Evolutionary conservation across 2,888 invertebrate genomes (phyloP).

Genomic region (Pristionchus exspectatus): DNA sequence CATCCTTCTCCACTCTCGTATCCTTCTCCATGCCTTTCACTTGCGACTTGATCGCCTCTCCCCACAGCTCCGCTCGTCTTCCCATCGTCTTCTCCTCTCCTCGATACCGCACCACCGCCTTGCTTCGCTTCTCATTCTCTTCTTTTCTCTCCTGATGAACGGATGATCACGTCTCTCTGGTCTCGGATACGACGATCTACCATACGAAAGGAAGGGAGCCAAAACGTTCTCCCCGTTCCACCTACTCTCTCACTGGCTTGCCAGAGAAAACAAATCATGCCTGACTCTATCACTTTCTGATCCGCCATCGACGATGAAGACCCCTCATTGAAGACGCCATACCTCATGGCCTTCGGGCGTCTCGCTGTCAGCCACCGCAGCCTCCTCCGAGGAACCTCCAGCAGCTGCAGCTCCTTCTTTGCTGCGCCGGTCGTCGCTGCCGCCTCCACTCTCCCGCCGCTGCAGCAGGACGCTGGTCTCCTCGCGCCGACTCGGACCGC

Average conservation of each 20-base stretch:
- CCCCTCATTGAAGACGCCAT: neutral
- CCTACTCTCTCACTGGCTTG: no score
- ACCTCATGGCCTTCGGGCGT: neutral
- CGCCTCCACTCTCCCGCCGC: neutral
- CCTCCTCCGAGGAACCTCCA: neutral
- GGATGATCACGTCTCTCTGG: no score
- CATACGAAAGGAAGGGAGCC: no score
- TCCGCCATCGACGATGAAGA: no score
- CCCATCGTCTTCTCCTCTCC: neutral
- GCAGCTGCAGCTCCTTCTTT: neutral
- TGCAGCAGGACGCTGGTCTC: conserved; percentile 42
- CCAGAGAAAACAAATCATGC: no score
- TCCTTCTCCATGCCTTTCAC: conserved; percentile 32
- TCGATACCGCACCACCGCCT: conserved; percentile 14
- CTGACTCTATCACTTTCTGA: no score
- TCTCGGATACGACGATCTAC: no score
- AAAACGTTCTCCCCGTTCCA: no score
- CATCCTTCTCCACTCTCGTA: neutral
- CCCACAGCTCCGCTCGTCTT: conserved; percentile 24
- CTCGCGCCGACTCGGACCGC: conserved; percentile 38
- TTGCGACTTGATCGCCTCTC: neutral
- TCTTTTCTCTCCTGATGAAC: neutral
- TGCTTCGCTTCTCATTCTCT: neutral
- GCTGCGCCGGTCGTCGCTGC: neutral
- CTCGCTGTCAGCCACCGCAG: neutral